Base-by-base conservation (phyloP, 2,113 vertebrate genomes). In the Promerops cafer region DNA sequence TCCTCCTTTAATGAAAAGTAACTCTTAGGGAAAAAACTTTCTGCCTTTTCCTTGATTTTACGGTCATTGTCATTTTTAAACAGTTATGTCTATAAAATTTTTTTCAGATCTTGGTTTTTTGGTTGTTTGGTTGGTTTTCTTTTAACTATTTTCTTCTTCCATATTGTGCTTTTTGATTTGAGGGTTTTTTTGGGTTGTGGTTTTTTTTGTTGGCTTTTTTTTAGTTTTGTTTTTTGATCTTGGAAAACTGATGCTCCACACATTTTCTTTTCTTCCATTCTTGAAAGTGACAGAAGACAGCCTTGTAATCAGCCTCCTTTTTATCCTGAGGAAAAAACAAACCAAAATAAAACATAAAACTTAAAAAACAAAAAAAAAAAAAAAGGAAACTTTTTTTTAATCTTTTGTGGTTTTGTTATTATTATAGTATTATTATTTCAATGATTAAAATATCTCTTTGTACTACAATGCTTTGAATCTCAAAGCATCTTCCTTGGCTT, bases 401-500 rank as follows among this genome's bases (percentile, higher is more conserved):
- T 80, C 15, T 95, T 94, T 84, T 93, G 37, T 96, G 93, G 52
- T 97, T 97, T 98, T 97, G 93, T 91, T 97, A 76, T 47, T 97
- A 90, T 50, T 94, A 39, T 96, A 97, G 95, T 97, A 91, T 94
- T 97, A 98, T 97, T 96, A 97, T 98, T 98, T 98, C 93, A 97
- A 23, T 97, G 27, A 93, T 83, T 92, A 95, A 96, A 97, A 94
- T 97, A 97, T 61, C 87, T 98, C 97, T 98, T 98, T 98, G 97
- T 98, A 93, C 84, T 98, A 94, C 95, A 98, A 98, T 97, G 98
- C 99, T 99, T 99, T 99, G 99, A 98, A 96, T 69, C 76, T 98
- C 98, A 98, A 99, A 99, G 98, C 98, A 99, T 98, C 98, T 97
- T 97, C 98, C 98, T 99, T 99, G 99, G 99, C 99, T 99, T 98